phyloP scores from a whole-genome alignment of 2,113 vertebrate species.

The Amia ocellicauda region DNA sequence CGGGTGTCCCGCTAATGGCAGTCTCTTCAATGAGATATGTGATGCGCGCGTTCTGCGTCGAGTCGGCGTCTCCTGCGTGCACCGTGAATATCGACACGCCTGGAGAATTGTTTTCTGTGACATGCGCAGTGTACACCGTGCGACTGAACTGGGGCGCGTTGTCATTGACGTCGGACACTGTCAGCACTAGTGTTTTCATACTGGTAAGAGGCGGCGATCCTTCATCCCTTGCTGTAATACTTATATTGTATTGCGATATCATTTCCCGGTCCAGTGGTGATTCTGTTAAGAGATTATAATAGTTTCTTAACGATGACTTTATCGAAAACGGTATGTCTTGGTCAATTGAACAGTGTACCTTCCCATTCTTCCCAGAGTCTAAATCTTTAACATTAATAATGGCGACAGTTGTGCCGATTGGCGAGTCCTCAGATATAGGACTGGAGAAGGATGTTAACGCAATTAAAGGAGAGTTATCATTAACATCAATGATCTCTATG shows the following conservation, averaged over 20 bases:
- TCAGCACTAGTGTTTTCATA: slow-evolving; percentile 31
- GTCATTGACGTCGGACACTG: slow-evolving; percentile 46
- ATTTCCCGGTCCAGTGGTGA: slow-evolving; percentile 8
- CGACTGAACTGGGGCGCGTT: slow-evolving; percentile 45
- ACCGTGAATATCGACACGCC: slow-evolving; percentile 47
- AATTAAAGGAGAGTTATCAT: not conserved
- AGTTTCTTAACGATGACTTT: slow-evolving; percentile 10
- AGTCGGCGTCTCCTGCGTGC: slow-evolving; percentile 31
- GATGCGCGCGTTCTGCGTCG: too few relatives aligned
- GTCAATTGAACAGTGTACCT: not conserved
- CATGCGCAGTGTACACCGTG: slow-evolving; percentile 40
- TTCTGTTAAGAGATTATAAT: not conserved
- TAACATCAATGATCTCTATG: not conserved
- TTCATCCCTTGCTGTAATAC: slow-evolving; percentile 17
- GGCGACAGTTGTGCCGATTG: not conserved
- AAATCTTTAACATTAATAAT: not conserved
- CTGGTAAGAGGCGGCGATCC: slow-evolving; percentile 29
- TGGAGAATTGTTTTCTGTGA: slow-evolving; percentile 53
- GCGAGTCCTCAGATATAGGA: not conserved
- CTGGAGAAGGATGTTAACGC: not conserved
- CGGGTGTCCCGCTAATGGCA: too few relatives aligned
- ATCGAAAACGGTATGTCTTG: slow-evolving; percentile 9
- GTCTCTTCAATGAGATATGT: too few relatives aligned
- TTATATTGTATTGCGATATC: not conserved
- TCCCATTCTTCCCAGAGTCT: slow-evolving; percentile 19